Percentiles rank a stretch among this genome's conserved stretches.
Evolutionary conservation across 1,140 invertebrate genomes (phyloP).

Genomic region (Euura saliciscinereae): DNA sequence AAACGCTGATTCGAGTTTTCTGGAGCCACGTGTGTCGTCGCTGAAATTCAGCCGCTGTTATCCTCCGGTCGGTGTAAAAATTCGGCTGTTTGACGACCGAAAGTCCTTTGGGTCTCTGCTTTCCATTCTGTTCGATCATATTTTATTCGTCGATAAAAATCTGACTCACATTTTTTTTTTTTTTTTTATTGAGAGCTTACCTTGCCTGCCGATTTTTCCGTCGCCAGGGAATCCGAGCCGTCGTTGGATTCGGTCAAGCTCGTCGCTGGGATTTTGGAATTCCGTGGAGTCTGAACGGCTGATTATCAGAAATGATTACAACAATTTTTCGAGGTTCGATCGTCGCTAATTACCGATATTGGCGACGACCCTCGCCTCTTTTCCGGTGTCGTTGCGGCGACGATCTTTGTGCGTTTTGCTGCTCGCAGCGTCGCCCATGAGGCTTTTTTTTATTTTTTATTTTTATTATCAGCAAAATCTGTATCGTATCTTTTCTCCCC

Average conservation of each 20-base stretch:
- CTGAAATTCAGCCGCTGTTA: conserved; percentile 29
- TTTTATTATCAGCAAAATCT: too few relatives aligned
- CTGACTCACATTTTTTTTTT: too few relatives aligned
- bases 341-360: too few relatives aligned
- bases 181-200: too few relatives aligned
- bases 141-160: too few relatives aligned
- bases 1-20: conserved; percentile 22
- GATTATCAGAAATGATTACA: background rate
- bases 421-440: background rate
- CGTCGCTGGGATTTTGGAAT: background rate
- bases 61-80: conserved; percentile 21
- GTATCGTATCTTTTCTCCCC: too few relatives aligned
- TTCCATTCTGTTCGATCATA: background rate
- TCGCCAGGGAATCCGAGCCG: background rate
- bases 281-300: background rate
- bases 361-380: background rate
- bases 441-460: too few relatives aligned
- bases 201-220: too few relatives aligned
- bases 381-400: background rate
- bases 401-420: background rate
- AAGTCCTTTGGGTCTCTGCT: background rate
- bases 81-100: conserved; percentile 4
- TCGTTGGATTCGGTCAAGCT: background rate
- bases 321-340: too few relatives aligned
- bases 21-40: conserved; percentile 31